A percentile compares a stretch with the other conserved stretches of the same genome.
phyloP scores from a whole-genome alignment of 2,113 vertebrate genomes.

The Panthera tigris region DNA sequence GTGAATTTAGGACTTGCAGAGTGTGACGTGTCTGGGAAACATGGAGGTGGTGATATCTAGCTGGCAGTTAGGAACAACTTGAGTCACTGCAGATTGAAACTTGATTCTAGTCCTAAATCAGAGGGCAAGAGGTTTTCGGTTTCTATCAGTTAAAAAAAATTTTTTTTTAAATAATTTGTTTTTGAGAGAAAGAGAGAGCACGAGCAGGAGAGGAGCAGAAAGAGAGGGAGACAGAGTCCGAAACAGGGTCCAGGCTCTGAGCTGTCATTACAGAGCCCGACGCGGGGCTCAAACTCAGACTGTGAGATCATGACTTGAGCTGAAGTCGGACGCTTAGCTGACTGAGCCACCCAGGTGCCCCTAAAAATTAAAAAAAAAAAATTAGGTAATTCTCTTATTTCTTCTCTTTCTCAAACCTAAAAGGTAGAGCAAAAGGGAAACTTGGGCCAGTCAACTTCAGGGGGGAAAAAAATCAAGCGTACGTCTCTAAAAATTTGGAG shows the following conservation, averaged over 20 bases:
- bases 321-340: no score
- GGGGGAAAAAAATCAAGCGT: neutral
- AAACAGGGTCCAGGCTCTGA: no score
- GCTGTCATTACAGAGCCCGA: no score
- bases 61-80: neutral
- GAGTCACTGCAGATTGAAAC: neutral
- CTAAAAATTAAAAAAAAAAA: neutral
- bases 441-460: neutral
- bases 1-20: neutral
- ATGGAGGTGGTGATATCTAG: neutral
- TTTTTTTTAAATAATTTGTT: neutral
- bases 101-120: conserved; percentile 30
- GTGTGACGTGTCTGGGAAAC: neutral
- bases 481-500: neutral
- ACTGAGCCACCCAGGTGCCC: no score
- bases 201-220: no score
- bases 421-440: neutral
- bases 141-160: neutral
- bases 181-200: no score
- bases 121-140: neutral
- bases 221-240: no score
- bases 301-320: no score
- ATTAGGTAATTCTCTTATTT: neutral
- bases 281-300: no score
- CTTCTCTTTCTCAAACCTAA: neutral